Percentiles rank a stretch among this genome's conserved stretches.
These are phyloP conservation scores for Pangasius sanitwongsei DNA, from an alignment of 2,797 vertebrate genomes.

Conservation along the genomic window DNA sequence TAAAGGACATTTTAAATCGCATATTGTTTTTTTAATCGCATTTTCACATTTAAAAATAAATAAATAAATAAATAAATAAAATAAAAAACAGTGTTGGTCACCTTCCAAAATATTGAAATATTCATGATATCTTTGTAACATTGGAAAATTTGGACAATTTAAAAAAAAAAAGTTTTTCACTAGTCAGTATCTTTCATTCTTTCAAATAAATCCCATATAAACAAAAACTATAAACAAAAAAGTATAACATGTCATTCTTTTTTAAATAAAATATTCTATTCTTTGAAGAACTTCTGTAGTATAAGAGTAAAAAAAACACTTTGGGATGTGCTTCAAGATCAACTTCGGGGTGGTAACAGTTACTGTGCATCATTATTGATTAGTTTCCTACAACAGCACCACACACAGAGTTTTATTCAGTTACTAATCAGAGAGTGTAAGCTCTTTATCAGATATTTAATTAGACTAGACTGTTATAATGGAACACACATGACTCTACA, in stretches of 20 bases:
- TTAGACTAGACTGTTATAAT: not conserved
- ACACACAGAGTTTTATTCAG: not conserved
- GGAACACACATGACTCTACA: not conserved
- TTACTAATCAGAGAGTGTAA: not conserved
- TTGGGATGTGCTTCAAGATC: not conserved
- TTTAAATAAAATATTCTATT: not conserved
- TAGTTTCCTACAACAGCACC: not conserved
- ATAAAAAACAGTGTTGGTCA: not conserved
- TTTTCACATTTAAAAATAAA: not conserved
- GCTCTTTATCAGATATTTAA: not conserved
- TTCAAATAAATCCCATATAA: not conserved
- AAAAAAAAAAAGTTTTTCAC: not conserved
- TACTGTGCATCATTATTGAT: no score
- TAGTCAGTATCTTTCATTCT: not conserved
- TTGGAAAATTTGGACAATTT: no score
- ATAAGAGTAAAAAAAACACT: not conserved
- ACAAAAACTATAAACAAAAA: not conserved
- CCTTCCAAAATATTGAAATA: no score
- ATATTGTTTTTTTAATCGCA: not conserved
- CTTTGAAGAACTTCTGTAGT: not conserved
- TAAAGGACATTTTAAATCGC: not conserved
- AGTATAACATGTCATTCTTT: not conserved
- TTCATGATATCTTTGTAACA: no score
- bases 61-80: no score
- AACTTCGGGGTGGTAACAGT: not conserved